Base-by-base conservation (phyloP, 2,888 invertebrate genomes). In the Lottia gigantea region DNA sequence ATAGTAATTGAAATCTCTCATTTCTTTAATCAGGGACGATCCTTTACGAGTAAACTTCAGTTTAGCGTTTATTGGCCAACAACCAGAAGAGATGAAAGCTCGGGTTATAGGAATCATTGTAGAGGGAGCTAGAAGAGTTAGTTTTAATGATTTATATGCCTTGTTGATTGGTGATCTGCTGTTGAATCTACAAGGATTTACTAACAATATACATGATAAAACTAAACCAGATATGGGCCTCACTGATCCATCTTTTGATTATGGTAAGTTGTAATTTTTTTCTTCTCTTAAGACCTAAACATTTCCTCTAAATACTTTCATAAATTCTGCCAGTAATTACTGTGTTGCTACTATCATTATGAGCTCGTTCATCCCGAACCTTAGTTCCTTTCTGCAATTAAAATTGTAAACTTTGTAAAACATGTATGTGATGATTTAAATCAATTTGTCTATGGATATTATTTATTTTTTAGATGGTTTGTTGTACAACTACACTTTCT, bases 1-100 rank as follows among this genome's bases (percentile, higher is more conserved):
- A n/a, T n/a, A n/a, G n/a, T n/a, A n/a, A n/a, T n/a, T n/a, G 31
- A 31, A 40, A 40, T 40, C 40, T 8, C 1, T 40, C 40, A 11
- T 12, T 55, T 6, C 4, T 64, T 61, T 2, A 74, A 74, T 40
- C 73, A 83, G 83, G 0, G 77, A 78, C 49, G 76, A 79, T 23
- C 83, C 83, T 0, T 77, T 80, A 14, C 76, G 79, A 25, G 81
- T 81, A 55, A 80, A 81, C 61, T 77, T 82, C 46, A 78, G 80
- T 46, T 70, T 83, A 6, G 79, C 78, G 69, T 83, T 83, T 68
- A 76, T 74, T 66, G 80, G 80, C 0, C 55, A 64, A 15, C 68
- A 68, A 63, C 63, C 68, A 14, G 64, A 64, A 19, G 67, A 66
- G 71, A 67, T 67, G 71, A 67, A 62, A 26, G 40, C 64, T 68